Base-by-base conservation (phyloP, 2,888 invertebrate species). In the Seira musarum region DNA sequence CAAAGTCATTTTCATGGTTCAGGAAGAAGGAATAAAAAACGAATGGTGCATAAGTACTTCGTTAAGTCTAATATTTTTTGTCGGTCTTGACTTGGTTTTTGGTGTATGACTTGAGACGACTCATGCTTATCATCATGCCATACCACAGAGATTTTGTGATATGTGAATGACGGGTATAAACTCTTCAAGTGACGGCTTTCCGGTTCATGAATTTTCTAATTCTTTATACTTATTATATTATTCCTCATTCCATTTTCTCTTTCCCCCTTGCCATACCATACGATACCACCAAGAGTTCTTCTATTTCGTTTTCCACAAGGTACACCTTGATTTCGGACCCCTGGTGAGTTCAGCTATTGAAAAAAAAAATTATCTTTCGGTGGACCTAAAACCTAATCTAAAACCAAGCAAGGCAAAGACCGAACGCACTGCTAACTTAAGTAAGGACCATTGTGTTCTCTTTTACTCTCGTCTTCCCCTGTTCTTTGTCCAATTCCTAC, bases 141-240 rank as follows among this genome's bases (percentile, higher is more conserved):
- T 70, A 75, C 64, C 76, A 77, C 78, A 70, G 70, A 78, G 76
- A 82, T 30, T 30, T 30, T 70, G 79, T 79, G 82, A 79, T 78
- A 82, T 79, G 83, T 85, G 85, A 84, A 83, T 84, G 85, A 85
- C 84, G 84, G 83, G 79, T 84, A 83, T 82, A 79, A 82, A 83
- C 82, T 83, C 81, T 84, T 82, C 76, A 82, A 83, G 82, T 82
- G 84, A 85, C 83, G 84, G 81, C 83, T 85, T 85, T 85, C 83
- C 83, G 81, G 83, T 82, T 80, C 81, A 84, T 83, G 83, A 80
- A 79, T 84, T 85, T 82, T 81, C 70, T 75, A 73, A 80, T 72
- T 72, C 69, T 73, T 30, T 30, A 30, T 80, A 46, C 13, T 6
- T 46, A 53, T 53, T 53, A 17, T 53, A 17, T 2, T 17, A 46